A percentile compares a stretch with the other conserved stretches of the same genome.
phyloP scores from a whole-genome alignment of 2,797 vertebrate genomes.

The Acomys russatus region DNA sequence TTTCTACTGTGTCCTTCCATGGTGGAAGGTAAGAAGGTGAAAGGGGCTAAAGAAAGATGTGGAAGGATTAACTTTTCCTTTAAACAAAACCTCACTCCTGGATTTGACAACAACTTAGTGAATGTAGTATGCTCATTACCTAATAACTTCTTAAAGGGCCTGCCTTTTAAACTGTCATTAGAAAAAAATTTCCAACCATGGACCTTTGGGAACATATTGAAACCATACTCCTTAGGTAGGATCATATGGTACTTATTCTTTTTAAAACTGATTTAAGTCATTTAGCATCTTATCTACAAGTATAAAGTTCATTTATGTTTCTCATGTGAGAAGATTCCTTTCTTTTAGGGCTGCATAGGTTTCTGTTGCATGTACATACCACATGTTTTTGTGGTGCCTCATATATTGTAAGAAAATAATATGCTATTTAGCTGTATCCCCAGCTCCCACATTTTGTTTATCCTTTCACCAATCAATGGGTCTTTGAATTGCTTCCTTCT shows the following conservation, averaged over 20 bases:
- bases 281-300: neutral
- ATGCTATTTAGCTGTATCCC: neutral
- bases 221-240: too few species aligned
- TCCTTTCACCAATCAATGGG: neutral
- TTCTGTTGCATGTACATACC: neutral
- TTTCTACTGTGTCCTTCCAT: neutral
- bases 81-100: neutral
- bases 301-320: neutral
- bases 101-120: neutral
- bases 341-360: neutral
- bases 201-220: too few species aligned
- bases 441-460: neutral
- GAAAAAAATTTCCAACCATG: too few species aligned
- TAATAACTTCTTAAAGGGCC: neutral
- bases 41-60: neutral
- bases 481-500: neutral
- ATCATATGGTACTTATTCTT: too few species aligned
- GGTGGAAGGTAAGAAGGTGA: neutral
- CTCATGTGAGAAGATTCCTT: neutral
- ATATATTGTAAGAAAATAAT: neutral
- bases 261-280: constrained; percentile 18
- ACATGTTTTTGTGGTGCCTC: neutral
- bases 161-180: too few species aligned
- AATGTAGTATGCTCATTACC: neutral
- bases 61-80: neutral